Base-by-base conservation (phyloP, 1,140 invertebrate species). In the Gonatopus flavifemur region DNA sequence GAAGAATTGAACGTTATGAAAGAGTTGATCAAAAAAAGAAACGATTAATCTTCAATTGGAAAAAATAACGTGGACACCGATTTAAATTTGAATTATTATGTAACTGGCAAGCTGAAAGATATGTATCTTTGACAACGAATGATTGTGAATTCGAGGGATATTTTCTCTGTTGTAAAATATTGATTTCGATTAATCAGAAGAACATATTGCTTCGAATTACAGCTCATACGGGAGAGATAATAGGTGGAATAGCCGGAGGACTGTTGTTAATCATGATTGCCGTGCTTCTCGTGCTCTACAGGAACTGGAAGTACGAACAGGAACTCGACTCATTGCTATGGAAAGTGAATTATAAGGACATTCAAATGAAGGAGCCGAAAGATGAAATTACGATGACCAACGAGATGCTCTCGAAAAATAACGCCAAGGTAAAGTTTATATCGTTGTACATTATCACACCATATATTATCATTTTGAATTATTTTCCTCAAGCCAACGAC, bases 241-340 rank as follows among this genome's bases (percentile, higher is more conserved):
- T 88, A 0, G 83, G 86, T 0, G 89, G 88, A 1, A 84, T 94
- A 1, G 85, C 86, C 0, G 92, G 92, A 0, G 86, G 88, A 3
- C 77, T 90, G 0, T 57, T 91, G 0, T 69, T 91, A 0, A 74
- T 93, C 3, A 67, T 93, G 12, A 77, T 83, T 0, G 73, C 93
- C 1, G 83, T 90, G 3, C 80, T 83, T 0, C 67, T 91, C 16
- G 80, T 90, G 0, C 69, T 90, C 1, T 93, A 92, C 72, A 84
- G 94, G 41, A 96, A 96, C 68, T 96, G 93, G 91, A 84, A 86
- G 16, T 96, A 97, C 70, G 95, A 98, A 66, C 93, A 96, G 66
- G 94, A 97, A 66, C 77, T 98, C 47, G 94, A 97, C 61, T 93
- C 89, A 33, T 76, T 97, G 15, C 80, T 98, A 1, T 98, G 95